Conservation (phyloP, 2,888 invertebrate species). For the Drosophila mimetica region DNA sequence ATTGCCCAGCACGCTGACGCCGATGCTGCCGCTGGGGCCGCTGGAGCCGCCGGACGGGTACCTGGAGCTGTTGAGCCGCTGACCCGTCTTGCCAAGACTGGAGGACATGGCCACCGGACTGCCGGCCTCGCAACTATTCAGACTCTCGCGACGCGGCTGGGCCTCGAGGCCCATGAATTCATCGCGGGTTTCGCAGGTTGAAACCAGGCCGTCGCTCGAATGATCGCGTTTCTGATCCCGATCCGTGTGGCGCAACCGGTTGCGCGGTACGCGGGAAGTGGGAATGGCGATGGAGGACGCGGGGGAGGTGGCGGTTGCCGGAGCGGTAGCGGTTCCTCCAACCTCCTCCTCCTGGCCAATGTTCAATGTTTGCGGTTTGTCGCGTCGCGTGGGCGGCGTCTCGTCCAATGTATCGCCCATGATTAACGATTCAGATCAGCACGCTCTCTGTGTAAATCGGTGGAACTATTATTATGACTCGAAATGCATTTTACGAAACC, state of each 20-base stretch:
- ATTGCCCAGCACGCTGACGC: slow-evolving; percentile 57
- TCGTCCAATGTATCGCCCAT: slow-evolving; percentile 80
- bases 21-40: slow-evolving; percentile 78
- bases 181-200: slow-evolving; percentile 39
- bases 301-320: slow-evolving; percentile 6
- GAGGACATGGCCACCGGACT: slow-evolving; percentile 49
- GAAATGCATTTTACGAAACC: slow-evolving; percentile 38
- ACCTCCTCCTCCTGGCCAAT: slow-evolving; percentile 59
- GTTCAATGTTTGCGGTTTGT: slow-evolving; percentile 80
- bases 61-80: slow-evolving; percentile 68
- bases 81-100: slow-evolving; percentile 54
- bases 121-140: slow-evolving; percentile 68
- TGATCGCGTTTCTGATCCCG: slow-evolving; percentile 71
- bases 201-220: slow-evolving; percentile 68
- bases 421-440: slow-evolving; percentile 20
- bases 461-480: slow-evolving; percentile 13
- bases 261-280: slow-evolving; percentile 52
- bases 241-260: slow-evolving; percentile 74
- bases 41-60: slow-evolving; percentile 82
- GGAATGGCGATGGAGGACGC: slow-evolving; percentile 34
- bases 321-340: background rate
- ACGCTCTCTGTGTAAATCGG: slow-evolving; percentile 15
- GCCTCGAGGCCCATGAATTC: slow-evolving; percentile 61
- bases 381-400: slow-evolving; percentile 69
- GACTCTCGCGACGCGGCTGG: slow-evolving; percentile 73